Conservation (phyloP, 2,888 invertebrate species). For the Drosophila siamana region DNA sequence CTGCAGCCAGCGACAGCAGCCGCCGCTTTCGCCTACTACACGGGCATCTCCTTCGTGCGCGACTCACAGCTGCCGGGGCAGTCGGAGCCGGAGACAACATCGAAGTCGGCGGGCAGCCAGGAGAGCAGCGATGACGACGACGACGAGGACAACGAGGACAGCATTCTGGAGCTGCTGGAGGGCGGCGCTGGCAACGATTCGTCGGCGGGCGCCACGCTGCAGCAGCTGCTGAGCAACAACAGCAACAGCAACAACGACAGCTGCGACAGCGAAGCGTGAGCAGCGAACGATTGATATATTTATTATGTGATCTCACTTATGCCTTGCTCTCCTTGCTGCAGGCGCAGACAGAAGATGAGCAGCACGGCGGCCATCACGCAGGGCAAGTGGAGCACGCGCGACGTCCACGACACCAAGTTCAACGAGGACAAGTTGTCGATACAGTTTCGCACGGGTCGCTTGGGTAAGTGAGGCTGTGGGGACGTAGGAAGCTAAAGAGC, state of each 20-base stretch:
- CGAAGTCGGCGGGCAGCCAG: conserved; percentile 47
- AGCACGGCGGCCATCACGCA: conserved; percentile 70
- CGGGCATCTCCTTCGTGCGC: conserved; percentile 78
- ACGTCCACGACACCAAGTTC: conserved; percentile 92
- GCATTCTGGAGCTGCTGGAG: conserved; percentile 63
- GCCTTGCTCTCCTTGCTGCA: conserved; percentile 16
- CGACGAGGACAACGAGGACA: conserved; percentile 67
- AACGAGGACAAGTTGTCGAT: conserved; percentile 93
- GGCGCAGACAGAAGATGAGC: conserved; percentile 63
- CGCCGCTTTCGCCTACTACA: conserved; percentile 74
- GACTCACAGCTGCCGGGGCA: conserved; percentile 58
- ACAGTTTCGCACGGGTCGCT: conserved; percentile 90
- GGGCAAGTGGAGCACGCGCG: conserved; percentile 89
- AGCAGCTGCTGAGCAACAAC: conserved; percentile 59
- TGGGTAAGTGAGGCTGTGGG: no score
- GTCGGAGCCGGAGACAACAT: conserved; percentile 33
- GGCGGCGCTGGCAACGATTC: conserved; percentile 38
- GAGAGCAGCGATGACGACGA: conserved; percentile 71
- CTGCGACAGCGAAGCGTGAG: conserved; percentile 72
- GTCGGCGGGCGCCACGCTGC: conserved; percentile 60
- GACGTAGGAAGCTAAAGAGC: no score
- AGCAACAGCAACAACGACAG: conserved; percentile 65
- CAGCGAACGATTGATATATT: not conserved
- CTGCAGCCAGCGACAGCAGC: conserved; percentile 69
- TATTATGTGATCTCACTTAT: not conserved